Base-by-base conservation (phyloP, 2,888 invertebrate species). In the Campoplex capitator region DNA sequence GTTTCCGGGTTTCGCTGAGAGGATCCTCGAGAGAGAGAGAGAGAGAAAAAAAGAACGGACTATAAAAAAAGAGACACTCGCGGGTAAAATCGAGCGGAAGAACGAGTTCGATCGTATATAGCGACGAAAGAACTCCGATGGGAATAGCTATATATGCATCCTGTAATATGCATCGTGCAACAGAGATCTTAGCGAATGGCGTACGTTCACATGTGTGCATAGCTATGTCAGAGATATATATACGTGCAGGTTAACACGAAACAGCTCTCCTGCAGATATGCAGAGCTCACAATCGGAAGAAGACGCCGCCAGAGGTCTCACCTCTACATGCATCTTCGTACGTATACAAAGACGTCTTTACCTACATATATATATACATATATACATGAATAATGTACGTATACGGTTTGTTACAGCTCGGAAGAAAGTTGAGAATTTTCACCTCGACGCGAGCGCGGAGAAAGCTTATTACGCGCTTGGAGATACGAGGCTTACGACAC, bases 391-490 rank as follows among this genome's bases (percentile, higher is more conserved):
- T 51, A 18, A 16, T 70, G 23, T 65, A 38, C 32, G 73, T 65
- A 48, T 65, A 76, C 11, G 65, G 28, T 51, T 54, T 73, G 85
- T 28, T 77, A 77, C 77, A 77, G 68, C 84, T 70, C 68, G 79
- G 87, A 89, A 89, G 89, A 89, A 89, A 89, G 89, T 89, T 88
- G 88, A 84, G 88, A 89, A 89, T 89, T 89, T 89, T 89, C 88
- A 89, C 89, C 87, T 88, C 87, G 82, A 45, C 73, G 86, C 84
- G 86, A 86, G 70, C 85, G 70, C 85, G 88, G 89, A 88, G 89
- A 89, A 89, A 89, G 89, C 89, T 89, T 89, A 89, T 89, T 89
- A 89, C 88, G 89, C 88, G 84, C 86, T 75, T 23, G 87, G 71
- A 82, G 80, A 83, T 83, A 89, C 87, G 79, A 70, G 51, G 86